Evolutionary conservation across 64 coral and sea anemone species (phyloP), one percentile per base, ranked within the genome.

Genomic region (Actinia equina): DNA sequence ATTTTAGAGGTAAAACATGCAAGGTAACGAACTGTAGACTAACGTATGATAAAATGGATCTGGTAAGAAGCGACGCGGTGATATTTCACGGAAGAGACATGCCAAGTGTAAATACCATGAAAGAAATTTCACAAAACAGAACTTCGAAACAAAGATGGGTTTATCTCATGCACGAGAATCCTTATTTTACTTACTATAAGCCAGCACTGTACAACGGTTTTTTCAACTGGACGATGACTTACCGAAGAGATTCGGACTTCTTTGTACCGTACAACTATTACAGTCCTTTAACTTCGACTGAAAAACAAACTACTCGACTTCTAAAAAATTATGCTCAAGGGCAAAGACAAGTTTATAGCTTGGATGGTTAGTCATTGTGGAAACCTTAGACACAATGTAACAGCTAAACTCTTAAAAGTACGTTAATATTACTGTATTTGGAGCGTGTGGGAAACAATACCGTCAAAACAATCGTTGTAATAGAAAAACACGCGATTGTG

Each of bases 211-310:
- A 93, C 20, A 77, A 84, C 13, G 77, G 63, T 6, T 88, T 93
- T 46, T 92, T 92, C 16, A 92, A 92, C 53, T 92, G 91, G 91
- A 92, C 91, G 9, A 92, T 92, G 91, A 88, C 91, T 44, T 92
- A 92, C 53, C 79, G 79, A 6, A 81, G 86, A 44, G 59, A 92
- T 82, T 79, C 77, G 4, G 77, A 79, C n/a, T 20, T 79, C 77
- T 79, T 42, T 0, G 17, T 23, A 79, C 77, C 77, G 1, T 37
- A 46, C 15, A 46, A 46, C 15, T 37, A 20, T 37, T 79, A 79
- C 44, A 20, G 15, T n/a, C 16, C 14, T 0, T 17, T 79, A 16
- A 2, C 1, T 18, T 19, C 59, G 15, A 18, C 59, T 18, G 59
- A 60, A 60, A 37, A 37, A 23, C 16, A 17, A 37, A 79, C 27